Percentiles rank a stretch among this genome's conserved stretches.
Conservation (phyloP, 2,888 invertebrate species). For the Drosophila demipolita region DNA sequence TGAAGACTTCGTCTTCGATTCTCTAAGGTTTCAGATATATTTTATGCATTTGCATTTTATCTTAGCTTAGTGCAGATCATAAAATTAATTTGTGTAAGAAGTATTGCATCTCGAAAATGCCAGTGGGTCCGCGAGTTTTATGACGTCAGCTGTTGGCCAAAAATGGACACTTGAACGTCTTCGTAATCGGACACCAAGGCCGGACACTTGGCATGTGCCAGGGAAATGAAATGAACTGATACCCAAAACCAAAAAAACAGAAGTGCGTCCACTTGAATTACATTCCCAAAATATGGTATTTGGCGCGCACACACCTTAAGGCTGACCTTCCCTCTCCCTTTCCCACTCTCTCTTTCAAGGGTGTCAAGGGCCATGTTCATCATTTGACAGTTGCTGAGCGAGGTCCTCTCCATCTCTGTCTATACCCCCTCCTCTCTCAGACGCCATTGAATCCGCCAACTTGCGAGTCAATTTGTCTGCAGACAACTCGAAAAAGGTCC, state of each 20-base stretch:
- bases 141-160: slow-evolving; percentile 46
- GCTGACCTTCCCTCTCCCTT: slow-evolving; percentile 24
- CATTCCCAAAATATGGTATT: slow-evolving; percentile 58
- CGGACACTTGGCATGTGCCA: slow-evolving; percentile 75
- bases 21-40: neutral
- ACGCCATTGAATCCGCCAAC: slow-evolving; percentile 46
- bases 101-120: slow-evolving; percentile 36
- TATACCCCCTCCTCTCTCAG: neutral
- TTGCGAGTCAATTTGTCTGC: slow-evolving; percentile 75
- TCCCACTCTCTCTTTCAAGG: slow-evolving; percentile 2
- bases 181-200: slow-evolving; percentile 61
- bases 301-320: slow-evolving; percentile 37
- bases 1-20: neutral
- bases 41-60: neutral
- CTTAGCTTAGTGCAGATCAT: neutral
- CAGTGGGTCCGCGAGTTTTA: slow-evolving; percentile 31
- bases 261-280: slow-evolving; percentile 77
- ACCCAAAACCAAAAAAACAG: slow-evolving; percentile 69
- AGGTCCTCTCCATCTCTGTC: neutral
- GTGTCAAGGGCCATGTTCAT: slow-evolving; percentile 76
- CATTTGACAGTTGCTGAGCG: slow-evolving; percentile 58
- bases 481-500: slow-evolving; percentile 1
- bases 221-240: slow-evolving; percentile 65
- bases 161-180: slow-evolving; percentile 60
- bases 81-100: slow-evolving; percentile 10